Evolutionary conservation across 2,797 vertebrate genomes (phyloP), one percentile per base, ranked within the genome.

Genomic region (Rousettus madagascariensis): DNA sequence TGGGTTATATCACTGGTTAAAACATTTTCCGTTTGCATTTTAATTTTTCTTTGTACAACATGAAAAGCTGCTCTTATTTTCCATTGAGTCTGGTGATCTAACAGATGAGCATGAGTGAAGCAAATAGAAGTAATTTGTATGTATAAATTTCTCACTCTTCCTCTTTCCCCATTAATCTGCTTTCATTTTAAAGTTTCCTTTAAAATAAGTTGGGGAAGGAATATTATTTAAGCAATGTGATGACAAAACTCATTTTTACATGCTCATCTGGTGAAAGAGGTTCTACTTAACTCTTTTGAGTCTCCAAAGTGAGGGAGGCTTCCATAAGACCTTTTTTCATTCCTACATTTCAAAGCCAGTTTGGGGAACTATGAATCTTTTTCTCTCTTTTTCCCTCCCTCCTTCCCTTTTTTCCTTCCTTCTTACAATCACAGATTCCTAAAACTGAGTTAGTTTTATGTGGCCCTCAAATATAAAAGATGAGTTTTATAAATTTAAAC

Each of bases 171-270:
- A 28, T 80, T 89, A 68, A 68, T 65, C 57, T 69, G 17, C 36
- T 93, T 71, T 75, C 61, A 51, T 51, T 59, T 69, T 91, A 69
- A 93, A 61, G 20, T 71, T 65, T 79, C 8, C 43, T 65, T 8
- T 72, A 65, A 86, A 79, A 51, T 69, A 86, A 92, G 22, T 83
- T 38, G 8, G 20, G 19, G 8, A 36, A 8, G 5, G 15, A 36
- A 6, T 71, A 41, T 71, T 55, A 72, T 46, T 93, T 94, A 86
- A 95, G 20, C 33, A 79, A 6, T 86, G 12, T 91, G 74, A 49
- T 90, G 49, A 61, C 41, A 95, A 66, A 96, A 53, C 41, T 86
- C 57, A 38, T 84, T 86, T 95, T 95, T 46, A 43, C 0, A 7
- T 57, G 9, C n/a, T 71, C 38, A 59, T 51, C 15, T 88, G 53